Evolutionary conservation across 2,113 vertebrate species (phyloP).

Genomic region (Cottus gobio): DNA sequence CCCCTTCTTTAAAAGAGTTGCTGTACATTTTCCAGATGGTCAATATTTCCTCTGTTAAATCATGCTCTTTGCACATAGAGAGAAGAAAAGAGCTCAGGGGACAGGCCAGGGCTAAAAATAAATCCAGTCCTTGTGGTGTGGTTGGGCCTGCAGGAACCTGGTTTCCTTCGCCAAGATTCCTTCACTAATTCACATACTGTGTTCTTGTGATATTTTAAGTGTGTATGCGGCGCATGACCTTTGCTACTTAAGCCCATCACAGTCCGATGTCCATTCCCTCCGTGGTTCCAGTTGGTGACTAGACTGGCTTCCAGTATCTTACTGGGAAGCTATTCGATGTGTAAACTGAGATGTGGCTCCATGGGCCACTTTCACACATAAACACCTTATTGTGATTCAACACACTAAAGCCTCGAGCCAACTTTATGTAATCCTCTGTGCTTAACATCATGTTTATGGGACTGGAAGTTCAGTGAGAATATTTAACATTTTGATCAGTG

Average conservation of each 20-base stretch:
- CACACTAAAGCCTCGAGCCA: not conserved
- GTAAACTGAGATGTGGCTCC: not conserved
- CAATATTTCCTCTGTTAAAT: conserved; percentile 71
- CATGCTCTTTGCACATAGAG: conserved; percentile 23
- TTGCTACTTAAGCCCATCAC: not conserved
- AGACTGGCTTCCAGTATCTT: conserved; percentile 29
- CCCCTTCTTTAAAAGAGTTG: conserved; percentile 49
- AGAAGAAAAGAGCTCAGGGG: conserved; percentile 25
- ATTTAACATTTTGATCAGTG: not conserved
- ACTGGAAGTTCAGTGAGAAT: not conserved
- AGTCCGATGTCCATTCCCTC: not conserved
- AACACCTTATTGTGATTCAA: not conserved
- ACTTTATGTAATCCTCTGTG: not conserved
- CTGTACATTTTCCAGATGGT: conserved; percentile 74
- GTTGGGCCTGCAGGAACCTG: conserved; percentile 39
- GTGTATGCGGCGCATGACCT: not conserved
- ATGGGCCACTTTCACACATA: conserved; percentile 1
- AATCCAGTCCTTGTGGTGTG: conserved; percentile 42
- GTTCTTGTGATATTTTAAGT: conserved; percentile 10
- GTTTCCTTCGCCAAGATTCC: conserved; percentile 27
- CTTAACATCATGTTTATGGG: not conserved
- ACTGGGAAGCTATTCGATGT: conserved; percentile 31
- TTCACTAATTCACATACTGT: not conserved
- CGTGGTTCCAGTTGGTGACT: conserved; percentile 26
- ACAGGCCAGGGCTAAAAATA: conserved; percentile 63